phyloP scores from a whole-genome alignment of 2,113 vertebrate genomes.

The Arothron firmamentum region DNA sequence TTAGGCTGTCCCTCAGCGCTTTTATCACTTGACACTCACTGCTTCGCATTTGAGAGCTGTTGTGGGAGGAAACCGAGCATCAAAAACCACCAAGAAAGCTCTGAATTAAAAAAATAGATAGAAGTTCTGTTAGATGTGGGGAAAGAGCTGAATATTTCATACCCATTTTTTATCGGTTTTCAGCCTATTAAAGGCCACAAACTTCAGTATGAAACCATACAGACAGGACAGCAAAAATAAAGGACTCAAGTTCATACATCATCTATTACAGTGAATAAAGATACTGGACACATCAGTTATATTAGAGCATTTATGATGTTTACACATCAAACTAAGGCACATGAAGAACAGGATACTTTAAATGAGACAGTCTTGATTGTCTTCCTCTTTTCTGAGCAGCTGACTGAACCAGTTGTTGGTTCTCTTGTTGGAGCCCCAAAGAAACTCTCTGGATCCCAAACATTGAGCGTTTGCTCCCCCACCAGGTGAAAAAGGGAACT shows the following conservation, averaged over 20 bases:
- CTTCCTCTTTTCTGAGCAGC: too few species aligned
- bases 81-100: not conserved
- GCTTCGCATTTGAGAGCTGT: slow-evolving; percentile 13
- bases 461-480: slow-evolving; percentile 40
- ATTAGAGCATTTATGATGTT: too few species aligned
- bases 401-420: too few species aligned
- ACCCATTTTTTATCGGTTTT: slow-evolving; percentile 7
- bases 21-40: slow-evolving; percentile 43
- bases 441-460: too few species aligned
- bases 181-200: not conserved
- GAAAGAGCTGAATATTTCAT: slow-evolving; percentile 11
- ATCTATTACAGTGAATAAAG: too few species aligned
- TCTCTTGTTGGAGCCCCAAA: too few species aligned
- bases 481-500: slow-evolving; percentile 27
- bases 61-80: not conserved
- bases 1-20: slow-evolving; percentile 44
- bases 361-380: too few species aligned
- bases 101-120: not conserved
- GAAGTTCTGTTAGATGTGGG: not conserved
- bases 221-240: too few species aligned
- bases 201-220: not conserved
- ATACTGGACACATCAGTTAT: too few species aligned
- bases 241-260: too few species aligned
- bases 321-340: too few species aligned
- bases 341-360: too few species aligned